Evolutionary conservation across 2,113 vertebrate genomes (phyloP).

Genomic region (Cololabis saira): DNA sequence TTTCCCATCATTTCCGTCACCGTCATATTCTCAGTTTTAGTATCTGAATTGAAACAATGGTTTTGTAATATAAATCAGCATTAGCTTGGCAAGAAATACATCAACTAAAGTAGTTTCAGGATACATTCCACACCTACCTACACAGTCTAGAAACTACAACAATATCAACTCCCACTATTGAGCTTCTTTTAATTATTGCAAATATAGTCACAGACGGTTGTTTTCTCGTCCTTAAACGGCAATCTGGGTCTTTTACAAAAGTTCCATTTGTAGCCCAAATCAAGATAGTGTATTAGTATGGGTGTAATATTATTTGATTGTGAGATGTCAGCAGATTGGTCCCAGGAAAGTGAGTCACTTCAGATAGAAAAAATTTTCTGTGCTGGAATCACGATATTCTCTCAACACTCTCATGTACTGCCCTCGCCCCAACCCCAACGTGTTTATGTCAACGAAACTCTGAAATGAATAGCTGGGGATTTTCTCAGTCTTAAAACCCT

Average conservation of each 20-base stretch:
- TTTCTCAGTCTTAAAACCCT: constrained; percentile 37
- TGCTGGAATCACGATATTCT: constrained; percentile 72
- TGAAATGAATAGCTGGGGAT: constrained; percentile 80
- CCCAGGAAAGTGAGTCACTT: constrained; percentile 74
- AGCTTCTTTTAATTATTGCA: background rate
- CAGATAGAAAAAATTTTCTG: constrained; percentile 54
- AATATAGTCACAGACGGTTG: background rate
- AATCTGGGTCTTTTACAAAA: background rate
- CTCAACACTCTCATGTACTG: constrained; percentile 67
- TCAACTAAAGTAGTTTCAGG: constrained; percentile 33
- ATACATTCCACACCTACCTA: constrained; percentile 28
- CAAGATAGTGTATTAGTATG: too few relatives aligned
- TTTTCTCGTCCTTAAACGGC: background rate
- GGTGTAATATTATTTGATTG: background rate
- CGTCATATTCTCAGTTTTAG: too few relatives aligned
- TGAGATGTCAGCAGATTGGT: constrained; percentile 37
- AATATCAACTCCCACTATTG: background rate
- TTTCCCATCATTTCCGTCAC: too few relatives aligned
- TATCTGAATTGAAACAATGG: too few relatives aligned
- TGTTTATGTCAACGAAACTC: constrained; percentile 68
- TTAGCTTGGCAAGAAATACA: constrained; percentile 22
- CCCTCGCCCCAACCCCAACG: constrained; percentile 54
- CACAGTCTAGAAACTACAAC: constrained; percentile 11
- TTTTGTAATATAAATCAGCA: constrained; percentile 9
- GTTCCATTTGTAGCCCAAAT: too few relatives aligned